Evolutionary conservation across 1,140 invertebrate species (phyloP), one percentile per base, ranked within the genome.

Genomic region (Calephelis nemesis): DNA sequence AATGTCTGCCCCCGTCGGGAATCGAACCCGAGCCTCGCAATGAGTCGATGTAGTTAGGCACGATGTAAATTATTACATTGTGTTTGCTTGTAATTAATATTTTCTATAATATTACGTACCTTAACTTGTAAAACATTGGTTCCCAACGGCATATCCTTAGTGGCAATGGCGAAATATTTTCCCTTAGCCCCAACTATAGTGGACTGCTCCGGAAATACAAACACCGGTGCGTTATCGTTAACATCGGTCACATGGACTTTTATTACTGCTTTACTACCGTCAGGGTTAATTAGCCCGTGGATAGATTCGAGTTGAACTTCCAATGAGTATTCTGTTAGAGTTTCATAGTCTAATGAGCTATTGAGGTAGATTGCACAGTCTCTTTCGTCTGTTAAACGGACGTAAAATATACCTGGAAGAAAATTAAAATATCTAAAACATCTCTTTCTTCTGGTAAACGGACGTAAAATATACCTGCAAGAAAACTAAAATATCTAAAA

Each of bases 211-310:
- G 95, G 94, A 69, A 96, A 96, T 0, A 96, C 85, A 83, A 98
- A 98, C 69, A 94, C 93, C 0, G 97, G 97, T 4, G 93, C 92
- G 82, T 98, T 98, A 79, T 98, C 97, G 79, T 98, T 98, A 1
- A 96, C 94, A 82, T 98, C 97, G 0, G 95, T 91, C 0, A 98
- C 95, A 74, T 96, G 95, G 5, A 98, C 94, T 70, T 96, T 96
- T 0, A 98, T 93, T 79, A 95, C 94, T 0, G 96, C 94, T 9
- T 93, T 93, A 74, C 95, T 96, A 65, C 94, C 94, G 9, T 95
- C 94, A 0, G 95, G 95, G 88, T 96, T 97, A 5, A 97, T 93
- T 7, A 96, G 93, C 10, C 96, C 96, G 39, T 95, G 94, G 12
- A 96, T 92, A 0, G 96, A 96, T 19, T 95, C 94, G 1, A 98